These are phyloP conservation scores for Gymnorhina tibicen DNA, from an alignment of 2,113 vertebrate genomes.

Conservation along the genomic window DNA sequence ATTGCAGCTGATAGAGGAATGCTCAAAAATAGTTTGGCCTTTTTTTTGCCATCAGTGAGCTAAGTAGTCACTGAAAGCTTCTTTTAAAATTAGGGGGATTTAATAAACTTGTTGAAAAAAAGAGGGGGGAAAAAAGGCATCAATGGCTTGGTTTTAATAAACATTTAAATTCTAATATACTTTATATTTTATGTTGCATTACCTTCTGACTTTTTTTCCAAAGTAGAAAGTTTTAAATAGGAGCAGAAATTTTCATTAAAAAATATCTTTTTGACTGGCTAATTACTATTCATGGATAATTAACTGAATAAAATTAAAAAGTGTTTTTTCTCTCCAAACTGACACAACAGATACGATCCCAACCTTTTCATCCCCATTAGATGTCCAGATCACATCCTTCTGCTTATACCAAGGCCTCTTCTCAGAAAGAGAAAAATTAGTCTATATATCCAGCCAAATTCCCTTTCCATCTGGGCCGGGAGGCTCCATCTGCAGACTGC, in stretches of 20 bases:
- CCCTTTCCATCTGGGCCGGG: conserved; percentile 38
- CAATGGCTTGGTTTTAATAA: not conserved
- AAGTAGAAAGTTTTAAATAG: not conserved
- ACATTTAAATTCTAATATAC: not conserved
- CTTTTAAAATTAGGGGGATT: not conserved
- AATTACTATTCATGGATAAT: not conserved
- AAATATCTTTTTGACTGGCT: not conserved
- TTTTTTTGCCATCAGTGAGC: not conserved
- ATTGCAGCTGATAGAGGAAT: not conserved
- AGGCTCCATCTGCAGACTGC: conserved; percentile 41
- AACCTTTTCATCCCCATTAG: not conserved
- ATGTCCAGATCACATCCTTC: not conserved
- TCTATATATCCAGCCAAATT: not conserved
- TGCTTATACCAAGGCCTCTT: not conserved
- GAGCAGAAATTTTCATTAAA: not conserved
- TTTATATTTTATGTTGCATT: not conserved
- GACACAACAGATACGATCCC: not conserved
- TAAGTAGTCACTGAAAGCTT: not conserved
- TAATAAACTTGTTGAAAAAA: not conserved
- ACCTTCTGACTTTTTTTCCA: not conserved
- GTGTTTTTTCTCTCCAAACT: not conserved
- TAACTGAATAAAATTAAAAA: not conserved
- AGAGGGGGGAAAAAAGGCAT: not conserved
- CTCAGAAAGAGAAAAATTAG: not conserved
- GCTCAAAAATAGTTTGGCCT: not conserved